A percentile compares a stretch with the other conserved stretches of the same genome.
Evolutionary conservation across 1,140 invertebrate genomes (phyloP).

Genomic region (Anagrus nilaparvatae): DNA sequence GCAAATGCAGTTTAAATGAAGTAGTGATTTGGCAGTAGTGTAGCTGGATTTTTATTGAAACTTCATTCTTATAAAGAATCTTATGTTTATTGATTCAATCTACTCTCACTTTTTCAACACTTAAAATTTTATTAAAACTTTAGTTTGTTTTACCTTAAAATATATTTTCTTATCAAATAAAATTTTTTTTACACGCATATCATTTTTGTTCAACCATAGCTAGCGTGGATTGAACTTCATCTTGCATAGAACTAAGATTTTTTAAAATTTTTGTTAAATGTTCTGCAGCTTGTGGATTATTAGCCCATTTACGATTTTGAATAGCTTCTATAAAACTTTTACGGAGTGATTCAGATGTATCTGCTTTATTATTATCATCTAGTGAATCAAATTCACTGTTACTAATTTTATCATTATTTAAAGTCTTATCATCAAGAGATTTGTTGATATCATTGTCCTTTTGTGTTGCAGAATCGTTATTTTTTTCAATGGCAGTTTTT

Average conservation of each 20-base stretch:
- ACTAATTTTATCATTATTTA: conserved; percentile 4
- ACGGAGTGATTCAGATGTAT: conserved; percentile 20
- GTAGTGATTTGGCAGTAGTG: conserved; percentile 10
- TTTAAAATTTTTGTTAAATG: conserved; percentile 30
- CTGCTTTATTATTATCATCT: conserved; percentile 8
- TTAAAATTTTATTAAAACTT: no score
- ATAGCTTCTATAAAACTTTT: conserved; percentile 26
- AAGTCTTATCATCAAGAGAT: conserved; percentile 7
- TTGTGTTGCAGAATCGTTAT: neutral
- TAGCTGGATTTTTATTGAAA: conserved; percentile 7
- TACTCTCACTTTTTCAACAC: no score
- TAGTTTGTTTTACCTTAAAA: no score
- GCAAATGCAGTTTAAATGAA: no score
- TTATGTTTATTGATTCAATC: no score
- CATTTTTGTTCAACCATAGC: conserved; percentile 1
- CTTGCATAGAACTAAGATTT: conserved; percentile 22
- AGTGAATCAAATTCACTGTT: no score
- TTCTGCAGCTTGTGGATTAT: conserved; percentile 23
- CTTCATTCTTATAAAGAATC: no score
- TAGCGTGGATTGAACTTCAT: conserved; percentile 14
- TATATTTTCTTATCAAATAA: conserved; percentile 4
- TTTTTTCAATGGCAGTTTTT: conserved; percentile 4
- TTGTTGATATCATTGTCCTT: neutral
- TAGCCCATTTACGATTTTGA: conserved; percentile 29
- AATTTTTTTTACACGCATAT: neutral